phyloP scores from a whole-genome alignment of 2,888 invertebrate species.

The Brachynemurus nebulosus region DNA sequence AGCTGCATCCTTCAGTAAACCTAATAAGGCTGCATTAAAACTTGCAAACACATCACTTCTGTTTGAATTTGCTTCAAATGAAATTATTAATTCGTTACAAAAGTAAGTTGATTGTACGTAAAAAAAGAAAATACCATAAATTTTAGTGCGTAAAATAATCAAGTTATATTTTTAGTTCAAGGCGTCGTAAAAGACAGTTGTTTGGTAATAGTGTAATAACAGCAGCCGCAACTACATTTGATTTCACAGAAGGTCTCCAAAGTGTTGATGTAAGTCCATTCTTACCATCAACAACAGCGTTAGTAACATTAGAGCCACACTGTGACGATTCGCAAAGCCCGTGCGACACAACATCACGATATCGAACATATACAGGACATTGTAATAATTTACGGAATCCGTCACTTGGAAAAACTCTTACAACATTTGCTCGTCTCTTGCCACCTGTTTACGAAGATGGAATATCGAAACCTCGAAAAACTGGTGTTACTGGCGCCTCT shows the following conservation, averaged over 20 bases:
- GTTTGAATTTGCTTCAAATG: conserved; percentile 75
- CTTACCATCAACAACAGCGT: conserved; percentile 42
- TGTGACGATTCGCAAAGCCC: conserved; percentile 56
- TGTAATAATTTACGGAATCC: conserved; percentile 82
- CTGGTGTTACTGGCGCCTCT: conserved; percentile 58
- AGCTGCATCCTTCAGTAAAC: conserved; percentile 82
- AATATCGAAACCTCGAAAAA: conserved; percentile 62
- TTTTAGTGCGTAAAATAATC: not conserved
- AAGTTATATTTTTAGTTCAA: conserved; percentile 23
- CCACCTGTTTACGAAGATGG: conserved; percentile 83
- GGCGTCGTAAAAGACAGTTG: conserved; percentile 56
- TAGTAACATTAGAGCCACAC: conserved; percentile 48
- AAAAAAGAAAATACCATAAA: not conserved
- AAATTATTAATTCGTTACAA: conserved; percentile 57
- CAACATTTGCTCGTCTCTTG: conserved; percentile 69
- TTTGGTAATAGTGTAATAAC: conserved; percentile 49
- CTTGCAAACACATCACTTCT: conserved; percentile 76
- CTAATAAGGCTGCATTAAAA: conserved; percentile 68
- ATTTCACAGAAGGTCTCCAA: conserved; percentile 62
- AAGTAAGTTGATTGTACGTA: no score
- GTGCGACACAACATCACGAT: conserved; percentile 58
- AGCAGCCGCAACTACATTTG: conserved; percentile 44
- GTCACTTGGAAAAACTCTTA: conserved; percentile 66
- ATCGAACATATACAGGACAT: conserved; percentile 64
- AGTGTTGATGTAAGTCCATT: conserved; percentile 65